Percentiles rank a stretch among this genome's conserved stretches.
Evolutionary conservation across 2,797 vertebrate species (phyloP).

Genomic region (Euthynnus affinis): DNA sequence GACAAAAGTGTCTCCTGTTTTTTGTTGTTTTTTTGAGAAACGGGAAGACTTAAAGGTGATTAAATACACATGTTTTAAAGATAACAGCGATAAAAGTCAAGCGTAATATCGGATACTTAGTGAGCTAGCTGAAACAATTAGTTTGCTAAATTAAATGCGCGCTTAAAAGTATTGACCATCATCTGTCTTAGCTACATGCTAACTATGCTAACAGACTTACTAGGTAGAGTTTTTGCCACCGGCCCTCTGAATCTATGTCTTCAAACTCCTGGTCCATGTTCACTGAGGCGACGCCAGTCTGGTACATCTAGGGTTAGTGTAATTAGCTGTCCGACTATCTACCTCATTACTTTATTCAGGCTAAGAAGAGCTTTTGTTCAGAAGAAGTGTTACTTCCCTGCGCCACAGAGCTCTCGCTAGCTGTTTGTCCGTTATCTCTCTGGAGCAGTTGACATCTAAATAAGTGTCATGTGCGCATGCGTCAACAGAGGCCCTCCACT

Average conservation of each 20-base stretch:
- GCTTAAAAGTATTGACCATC: slow-evolving; percentile 31
- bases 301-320: slow-evolving; percentile 26
- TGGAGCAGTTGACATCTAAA: slow-evolving; percentile 65
- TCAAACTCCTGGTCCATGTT: slow-evolving; percentile 91
- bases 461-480: slow-evolving; percentile 67
- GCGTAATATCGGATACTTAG: not conserved
- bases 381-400: slow-evolving; percentile 34
- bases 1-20: not conserved
- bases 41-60: not conserved
- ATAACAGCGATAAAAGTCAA: not conserved
- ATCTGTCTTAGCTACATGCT: slow-evolving; percentile 67
- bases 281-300: slow-evolving; percentile 52
- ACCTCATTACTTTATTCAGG: slow-evolving; percentile 77
- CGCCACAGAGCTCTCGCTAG: slow-evolving; percentile 45
- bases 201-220: slow-evolving; percentile 87
- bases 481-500: slow-evolving; percentile 23
- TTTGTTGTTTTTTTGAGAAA: not conserved
- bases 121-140: slow-evolving; percentile 4
- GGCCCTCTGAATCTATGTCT: slow-evolving; percentile 90
- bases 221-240: slow-evolving; percentile 93
- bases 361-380: slow-evolving; percentile 36
- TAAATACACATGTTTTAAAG: not conserved
- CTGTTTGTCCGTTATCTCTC: slow-evolving; percentile 66
- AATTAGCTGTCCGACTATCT: slow-evolving; percentile 43
- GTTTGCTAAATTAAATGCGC: slow-evolving; percentile 49